These are phyloP conservation scores for Cebus imitator DNA, from an alignment of 2,113 vertebrate species.

Conservation along the genomic window DNA sequence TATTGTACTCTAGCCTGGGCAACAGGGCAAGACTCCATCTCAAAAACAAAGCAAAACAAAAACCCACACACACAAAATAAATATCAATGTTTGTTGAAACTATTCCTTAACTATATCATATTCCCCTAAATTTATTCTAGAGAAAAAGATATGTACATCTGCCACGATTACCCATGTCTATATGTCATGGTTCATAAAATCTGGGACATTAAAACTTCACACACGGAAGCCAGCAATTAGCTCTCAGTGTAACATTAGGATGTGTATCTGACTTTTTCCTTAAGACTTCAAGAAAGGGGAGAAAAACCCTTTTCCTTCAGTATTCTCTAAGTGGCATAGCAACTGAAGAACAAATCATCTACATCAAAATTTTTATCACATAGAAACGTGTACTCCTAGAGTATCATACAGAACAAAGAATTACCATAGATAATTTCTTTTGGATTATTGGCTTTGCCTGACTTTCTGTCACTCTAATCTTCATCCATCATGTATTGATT, in stretches of 20 bases:
- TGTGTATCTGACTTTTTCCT: conserved; percentile 21
- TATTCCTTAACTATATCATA: conserved; percentile 27
- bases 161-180: background rate
- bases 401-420: background rate
- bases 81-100: conserved; percentile 16
- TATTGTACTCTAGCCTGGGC: too few relatives aligned
- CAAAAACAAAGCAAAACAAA: too few relatives aligned
- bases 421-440: background rate
- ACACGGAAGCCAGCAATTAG: background rate
- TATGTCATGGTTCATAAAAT: conserved; percentile 35
- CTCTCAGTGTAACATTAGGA: conserved; percentile 9
- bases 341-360: conserved; percentile 9
- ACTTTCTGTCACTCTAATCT: background rate
- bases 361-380: background rate
- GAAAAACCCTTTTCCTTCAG: background rate
- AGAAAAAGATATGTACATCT: background rate
- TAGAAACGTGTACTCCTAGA: background rate
- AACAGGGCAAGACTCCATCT: too few relatives aligned
- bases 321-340: conserved; percentile 17
- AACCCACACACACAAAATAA: background rate
- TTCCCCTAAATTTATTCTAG: conserved; percentile 25
- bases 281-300: background rate
- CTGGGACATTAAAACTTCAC: background rate
- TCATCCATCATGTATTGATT: background rate
- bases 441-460: conserved; percentile 14